Conservation (phyloP, 1,140 invertebrate genomes). For the Trachelipus rathkii region DNA sequence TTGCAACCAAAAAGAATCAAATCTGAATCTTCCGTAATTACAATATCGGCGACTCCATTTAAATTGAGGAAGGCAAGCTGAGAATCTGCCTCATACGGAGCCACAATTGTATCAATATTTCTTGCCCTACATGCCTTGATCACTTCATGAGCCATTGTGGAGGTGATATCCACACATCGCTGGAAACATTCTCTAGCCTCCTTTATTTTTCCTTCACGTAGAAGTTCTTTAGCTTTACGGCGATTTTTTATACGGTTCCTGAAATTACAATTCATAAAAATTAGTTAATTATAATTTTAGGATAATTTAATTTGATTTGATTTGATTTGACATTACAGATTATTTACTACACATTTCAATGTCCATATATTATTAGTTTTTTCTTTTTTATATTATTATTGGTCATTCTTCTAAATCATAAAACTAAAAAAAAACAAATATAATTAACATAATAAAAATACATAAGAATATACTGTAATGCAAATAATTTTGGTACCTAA, state of each 20-base stretch:
- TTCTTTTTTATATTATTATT: too few species aligned
- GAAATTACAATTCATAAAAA: not conserved
- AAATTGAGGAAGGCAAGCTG: constrained; percentile 90
- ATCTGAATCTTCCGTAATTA: constrained; percentile 98
- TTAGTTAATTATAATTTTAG: constrained; percentile 3
- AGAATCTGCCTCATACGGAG: constrained; percentile 98
- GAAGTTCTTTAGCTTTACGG: constrained; percentile 71
- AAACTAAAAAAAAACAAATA: too few species aligned
- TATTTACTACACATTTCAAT: too few species aligned
- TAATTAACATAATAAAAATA: too few species aligned
- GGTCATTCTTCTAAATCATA: too few species aligned
- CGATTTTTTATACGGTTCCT: constrained; percentile 63
- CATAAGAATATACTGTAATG: too few species aligned
- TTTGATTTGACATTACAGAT: not conserved
- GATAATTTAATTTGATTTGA: too few species aligned
- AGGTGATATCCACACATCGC: constrained; percentile 82
- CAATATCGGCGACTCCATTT: constrained; percentile 75
- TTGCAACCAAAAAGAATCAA: constrained; percentile 91
- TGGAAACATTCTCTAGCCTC: constrained; percentile 78
- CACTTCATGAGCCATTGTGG: constrained; percentile 78
- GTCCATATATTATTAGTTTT: too few species aligned
- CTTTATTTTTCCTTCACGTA: constrained; percentile 69
- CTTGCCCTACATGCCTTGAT: constrained; percentile 53
- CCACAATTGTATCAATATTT: constrained; percentile 59
- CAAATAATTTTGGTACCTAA: too few species aligned